Percentiles rank a stretch among this genome's conserved stretches.
Conservation (phyloP, 2,888 invertebrate genomes). For the Eulithis testata region DNA sequence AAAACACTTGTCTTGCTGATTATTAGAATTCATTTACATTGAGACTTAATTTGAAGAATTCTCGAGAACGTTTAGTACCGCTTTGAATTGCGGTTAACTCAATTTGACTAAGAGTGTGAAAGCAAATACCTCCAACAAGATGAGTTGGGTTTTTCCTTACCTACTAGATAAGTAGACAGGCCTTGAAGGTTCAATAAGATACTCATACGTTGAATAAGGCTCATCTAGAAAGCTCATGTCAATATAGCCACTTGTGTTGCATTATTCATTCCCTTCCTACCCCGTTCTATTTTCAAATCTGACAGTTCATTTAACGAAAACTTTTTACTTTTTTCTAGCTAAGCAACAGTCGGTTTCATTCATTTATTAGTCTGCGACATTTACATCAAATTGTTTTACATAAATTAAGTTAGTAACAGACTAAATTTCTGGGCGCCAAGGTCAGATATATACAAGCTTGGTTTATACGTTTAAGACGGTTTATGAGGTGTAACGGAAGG, state of each 20-base stretch:
- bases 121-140: too few relatives aligned
- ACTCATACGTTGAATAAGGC: background rate
- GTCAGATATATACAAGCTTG: slow-evolving; percentile 54
- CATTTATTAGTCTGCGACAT: slow-evolving; percentile 31
- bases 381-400: slow-evolving; percentile 31
- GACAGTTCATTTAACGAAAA: slow-evolving; percentile 34
- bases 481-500: slow-evolving; percentile 69
- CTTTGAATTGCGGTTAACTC: background rate
- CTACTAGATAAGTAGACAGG: too few relatives aligned
- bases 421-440: slow-evolving; percentile 56
- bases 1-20: too few relatives aligned
- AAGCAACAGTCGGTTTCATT: slow-evolving; percentile 4
- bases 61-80: too few relatives aligned
- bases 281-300: slow-evolving; percentile 41
- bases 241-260: slow-evolving; percentile 8
- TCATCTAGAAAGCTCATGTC: slow-evolving; percentile 10
- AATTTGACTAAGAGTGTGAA: background rate
- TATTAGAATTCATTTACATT: too few relatives aligned
- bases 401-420: slow-evolving; percentile 35
- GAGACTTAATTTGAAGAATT: too few relatives aligned
- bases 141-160: too few relatives aligned
- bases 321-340: slow-evolving; percentile 16
- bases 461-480: slow-evolving; percentile 65
- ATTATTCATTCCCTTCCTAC: slow-evolving; percentile 30
- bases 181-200: too few relatives aligned